These are phyloP conservation scores for Tragopan temminckii DNA, from an alignment of 2,797 vertebrate species.

Conservation along the genomic window DNA sequence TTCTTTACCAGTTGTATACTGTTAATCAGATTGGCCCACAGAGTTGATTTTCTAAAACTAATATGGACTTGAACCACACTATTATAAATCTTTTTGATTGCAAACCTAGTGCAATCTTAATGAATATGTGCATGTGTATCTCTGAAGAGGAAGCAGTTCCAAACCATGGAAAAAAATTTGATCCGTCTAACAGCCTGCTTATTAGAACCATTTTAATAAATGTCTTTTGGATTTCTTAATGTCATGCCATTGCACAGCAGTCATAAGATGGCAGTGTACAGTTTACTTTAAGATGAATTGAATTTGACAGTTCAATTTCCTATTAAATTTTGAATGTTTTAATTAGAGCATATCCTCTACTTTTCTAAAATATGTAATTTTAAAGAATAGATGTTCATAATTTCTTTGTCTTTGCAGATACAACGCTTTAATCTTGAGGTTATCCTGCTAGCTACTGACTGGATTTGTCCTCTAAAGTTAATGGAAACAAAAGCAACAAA, in stretches of 20 bases:
- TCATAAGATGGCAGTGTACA: neutral
- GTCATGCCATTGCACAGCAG: neutral
- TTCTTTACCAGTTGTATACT: neutral
- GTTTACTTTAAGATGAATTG: neutral
- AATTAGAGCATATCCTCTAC: neutral
- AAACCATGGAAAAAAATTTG: neutral
- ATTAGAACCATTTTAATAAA: neutral
- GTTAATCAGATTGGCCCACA: neutral
- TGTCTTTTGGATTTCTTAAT: neutral
- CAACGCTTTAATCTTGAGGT: neutral
- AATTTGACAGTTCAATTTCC: neutral
- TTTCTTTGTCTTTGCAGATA: neutral
- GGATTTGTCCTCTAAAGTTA: neutral
- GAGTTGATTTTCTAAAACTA: neutral
- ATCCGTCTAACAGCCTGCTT: neutral
- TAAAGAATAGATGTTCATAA: rapidly evolving
- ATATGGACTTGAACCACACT: neutral
- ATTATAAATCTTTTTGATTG: neutral
- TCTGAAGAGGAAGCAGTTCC: neutral
- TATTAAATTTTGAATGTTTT: neutral
- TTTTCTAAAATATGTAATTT: neutral
- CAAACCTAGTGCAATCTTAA: neutral
- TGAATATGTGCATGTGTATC: neutral
- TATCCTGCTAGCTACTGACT: neutral
- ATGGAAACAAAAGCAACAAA: neutral